Conservation (phyloP, 2,797 vertebrate species). For the Danio tinwini region DNA sequence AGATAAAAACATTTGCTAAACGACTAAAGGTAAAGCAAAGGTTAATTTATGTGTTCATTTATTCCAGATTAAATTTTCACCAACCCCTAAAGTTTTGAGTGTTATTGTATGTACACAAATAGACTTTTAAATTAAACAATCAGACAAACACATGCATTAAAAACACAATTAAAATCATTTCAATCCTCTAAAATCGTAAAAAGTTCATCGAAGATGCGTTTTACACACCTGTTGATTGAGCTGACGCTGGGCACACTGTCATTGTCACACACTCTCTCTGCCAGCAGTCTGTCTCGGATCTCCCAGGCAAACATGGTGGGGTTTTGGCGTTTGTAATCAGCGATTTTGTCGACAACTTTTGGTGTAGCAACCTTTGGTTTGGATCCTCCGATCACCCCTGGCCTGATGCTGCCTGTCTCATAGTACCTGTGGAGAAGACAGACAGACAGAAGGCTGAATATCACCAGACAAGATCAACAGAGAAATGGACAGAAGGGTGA, state of each 20-base stretch:
- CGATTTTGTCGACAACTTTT: conserved; percentile 99
- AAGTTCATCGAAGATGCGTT: neutral
- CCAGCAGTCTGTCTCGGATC: conserved; percentile 95
- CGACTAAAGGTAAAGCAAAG: too few species aligned
- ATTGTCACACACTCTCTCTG: conserved; percentile 96
- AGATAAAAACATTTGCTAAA: too few species aligned
- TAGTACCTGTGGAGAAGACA: conserved; percentile 86
- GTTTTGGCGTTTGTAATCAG: conserved; percentile 99
- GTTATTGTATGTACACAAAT: neutral
- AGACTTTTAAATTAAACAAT: neutral
- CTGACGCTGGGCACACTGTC: conserved; percentile 98
- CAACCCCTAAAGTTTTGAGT: neutral
- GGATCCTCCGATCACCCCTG: conserved; percentile 98
- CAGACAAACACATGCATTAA: neutral
- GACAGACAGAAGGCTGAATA: conserved; percentile 25
- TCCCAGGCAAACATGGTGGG: conserved; percentile 99
- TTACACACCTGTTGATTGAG: conserved; percentile 94
- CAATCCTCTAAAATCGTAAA: neutral
- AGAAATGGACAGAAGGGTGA: neutral
- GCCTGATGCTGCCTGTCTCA: conserved; percentile 97
- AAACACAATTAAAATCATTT: neutral
- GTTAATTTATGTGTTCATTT: too few species aligned
- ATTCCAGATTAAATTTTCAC: too few species aligned
- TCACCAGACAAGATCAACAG: neutral
- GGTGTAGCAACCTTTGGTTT: conserved; percentile 99